Percentiles rank a stretch among this genome's conserved stretches.
phyloP scores from a whole-genome alignment of 2,113 vertebrate genomes.

The Indri indri region DNA sequence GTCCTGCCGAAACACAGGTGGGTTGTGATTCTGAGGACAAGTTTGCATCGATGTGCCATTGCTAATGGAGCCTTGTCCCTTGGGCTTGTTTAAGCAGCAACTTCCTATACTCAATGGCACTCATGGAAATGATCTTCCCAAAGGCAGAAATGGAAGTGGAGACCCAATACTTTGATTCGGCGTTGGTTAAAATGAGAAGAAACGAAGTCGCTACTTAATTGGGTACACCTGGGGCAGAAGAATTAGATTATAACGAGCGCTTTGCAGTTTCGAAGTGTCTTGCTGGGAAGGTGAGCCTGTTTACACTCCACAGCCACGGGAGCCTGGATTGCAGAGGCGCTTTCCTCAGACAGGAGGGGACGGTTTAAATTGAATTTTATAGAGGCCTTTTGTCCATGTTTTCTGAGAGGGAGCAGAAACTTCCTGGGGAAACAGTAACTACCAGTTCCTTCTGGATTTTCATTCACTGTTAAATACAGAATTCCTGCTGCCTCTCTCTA shows the following conservation, averaged over 20 bases:
- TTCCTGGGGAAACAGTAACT: background rate
- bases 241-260: background rate
- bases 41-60: rapidly evolving
- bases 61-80: background rate
- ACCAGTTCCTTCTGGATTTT: background rate
- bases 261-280: background rate
- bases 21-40: background rate
- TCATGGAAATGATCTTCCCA: background rate
- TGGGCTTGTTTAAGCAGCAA: background rate
- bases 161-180: background rate
- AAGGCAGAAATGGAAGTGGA: background rate
- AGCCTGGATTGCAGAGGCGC: background rate
- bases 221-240: background rate
- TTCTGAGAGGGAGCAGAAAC: background rate
- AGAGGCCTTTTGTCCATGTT: background rate
- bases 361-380: background rate
- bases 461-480: background rate
- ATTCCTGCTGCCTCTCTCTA: background rate
- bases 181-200: conserved; percentile 11
- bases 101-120: background rate
- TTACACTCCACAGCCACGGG: background rate
- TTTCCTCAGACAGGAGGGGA: background rate
- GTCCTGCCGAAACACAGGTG: rapidly evolving
- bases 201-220: background rate
- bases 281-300: background rate